Percentiles rank a stretch among this genome's conserved stretches.
Evolutionary conservation across 1,140 invertebrate species (phyloP).

Genomic region (Drosophila varians): DNA sequence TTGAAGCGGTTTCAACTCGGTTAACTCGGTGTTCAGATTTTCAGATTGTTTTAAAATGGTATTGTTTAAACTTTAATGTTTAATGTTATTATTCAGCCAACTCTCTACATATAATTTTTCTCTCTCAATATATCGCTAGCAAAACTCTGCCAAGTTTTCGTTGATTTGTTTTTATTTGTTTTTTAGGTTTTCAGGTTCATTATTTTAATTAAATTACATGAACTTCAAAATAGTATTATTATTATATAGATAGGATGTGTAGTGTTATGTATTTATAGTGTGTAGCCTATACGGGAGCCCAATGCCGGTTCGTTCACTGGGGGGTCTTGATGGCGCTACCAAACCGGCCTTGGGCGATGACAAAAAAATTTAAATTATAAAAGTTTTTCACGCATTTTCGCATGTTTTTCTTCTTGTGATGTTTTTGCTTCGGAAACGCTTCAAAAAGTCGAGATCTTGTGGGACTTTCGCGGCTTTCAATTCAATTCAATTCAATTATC

Average conservation of each 20-base stretch:
- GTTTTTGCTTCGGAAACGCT: slow-evolving; percentile 19
- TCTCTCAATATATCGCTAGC: slow-evolving; percentile 42
- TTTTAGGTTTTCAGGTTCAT: slow-evolving; percentile 74
- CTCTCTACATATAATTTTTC: slow-evolving; percentile 35
- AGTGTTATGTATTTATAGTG: slow-evolving; percentile 77
- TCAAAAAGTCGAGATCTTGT: slow-evolving; percentile 2
- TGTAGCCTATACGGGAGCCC: slow-evolving; percentile 77
- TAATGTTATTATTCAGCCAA: slow-evolving; percentile 54
- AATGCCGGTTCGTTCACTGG: slow-evolving; percentile 38
- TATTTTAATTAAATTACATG: slow-evolving; percentile 83
- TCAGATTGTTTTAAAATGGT: background rate
- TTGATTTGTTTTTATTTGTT: slow-evolving; percentile 53
- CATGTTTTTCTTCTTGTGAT: slow-evolving; percentile 9
- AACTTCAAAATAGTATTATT: slow-evolving; percentile 81
- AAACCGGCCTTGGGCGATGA: slow-evolving; percentile 35
- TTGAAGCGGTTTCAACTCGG: slow-evolving; percentile 61
- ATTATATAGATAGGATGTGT: slow-evolving; percentile 81
- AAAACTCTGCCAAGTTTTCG: slow-evolving; percentile 52
- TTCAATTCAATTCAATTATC: slow-evolving; percentile 55
- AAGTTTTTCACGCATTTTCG: slow-evolving; percentile 58
- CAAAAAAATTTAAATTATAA: slow-evolving; percentile 80
- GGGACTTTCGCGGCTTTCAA: slow-evolving; percentile 11
- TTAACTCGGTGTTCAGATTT: slow-evolving; percentile 54
- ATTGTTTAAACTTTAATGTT: background rate
- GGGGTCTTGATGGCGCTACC: slow-evolving; percentile 19